These are phyloP conservation scores for Vulpes lagopus DNA, from an alignment of 2,113 vertebrate genomes.

Conservation along the genomic window DNA sequence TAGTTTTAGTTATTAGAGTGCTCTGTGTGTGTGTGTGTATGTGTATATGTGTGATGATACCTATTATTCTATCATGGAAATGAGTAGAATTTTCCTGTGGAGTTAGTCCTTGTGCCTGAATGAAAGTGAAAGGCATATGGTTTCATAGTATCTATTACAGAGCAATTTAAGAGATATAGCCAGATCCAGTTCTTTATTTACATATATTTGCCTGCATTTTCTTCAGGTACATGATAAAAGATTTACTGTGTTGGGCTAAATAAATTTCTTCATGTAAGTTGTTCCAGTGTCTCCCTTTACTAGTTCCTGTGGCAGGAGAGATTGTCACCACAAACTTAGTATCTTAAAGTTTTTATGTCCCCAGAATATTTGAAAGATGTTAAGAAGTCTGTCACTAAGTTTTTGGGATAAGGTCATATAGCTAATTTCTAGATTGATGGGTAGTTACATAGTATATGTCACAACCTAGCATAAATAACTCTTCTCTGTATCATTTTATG, in stretches of 20 bases:
- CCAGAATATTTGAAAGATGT: neutral
- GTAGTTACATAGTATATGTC: neutral
- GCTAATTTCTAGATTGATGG: neutral
- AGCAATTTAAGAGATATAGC: neutral
- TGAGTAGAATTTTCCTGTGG: slow-evolving; percentile 7
- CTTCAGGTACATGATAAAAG: neutral
- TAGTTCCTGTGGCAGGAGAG: neutral
- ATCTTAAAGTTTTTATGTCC: neutral
- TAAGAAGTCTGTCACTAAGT: neutral
- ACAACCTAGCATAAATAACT: neutral
- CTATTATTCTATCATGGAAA: neutral
- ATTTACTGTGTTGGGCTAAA: neutral
- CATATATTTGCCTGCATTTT: neutral
- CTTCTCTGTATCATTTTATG: neutral
- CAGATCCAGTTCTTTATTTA: neutral
- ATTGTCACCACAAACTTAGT: neutral
- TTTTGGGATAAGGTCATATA: neutral
- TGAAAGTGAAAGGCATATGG: neutral
- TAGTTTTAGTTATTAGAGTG: slow-evolving; percentile 7
- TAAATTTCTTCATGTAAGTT: neutral
- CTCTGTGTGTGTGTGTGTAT: no score
- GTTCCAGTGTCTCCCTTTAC: neutral
- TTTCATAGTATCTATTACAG: neutral
- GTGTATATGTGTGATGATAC: neutral
- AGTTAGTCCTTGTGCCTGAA: neutral